Base-by-base conservation (phyloP, 2,113 vertebrate genomes). In the Antigone vipio region DNA sequence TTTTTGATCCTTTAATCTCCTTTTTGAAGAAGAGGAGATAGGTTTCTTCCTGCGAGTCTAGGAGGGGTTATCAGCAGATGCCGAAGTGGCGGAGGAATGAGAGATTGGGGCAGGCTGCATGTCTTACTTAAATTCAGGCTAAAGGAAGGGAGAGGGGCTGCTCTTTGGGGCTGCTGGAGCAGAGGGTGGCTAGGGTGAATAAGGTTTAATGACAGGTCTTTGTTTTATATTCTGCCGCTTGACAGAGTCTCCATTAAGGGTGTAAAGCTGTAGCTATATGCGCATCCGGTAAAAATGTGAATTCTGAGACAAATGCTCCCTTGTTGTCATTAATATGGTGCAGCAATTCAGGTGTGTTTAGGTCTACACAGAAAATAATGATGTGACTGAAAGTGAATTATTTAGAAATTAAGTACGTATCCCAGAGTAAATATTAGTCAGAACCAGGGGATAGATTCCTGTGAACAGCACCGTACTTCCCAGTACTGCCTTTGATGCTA, bases 1-100 rank as follows among this genome's bases (percentile, higher is more conserved):
- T 23, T 89, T 89, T 81, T 78, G 83, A 91, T 93, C 38, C 60
- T 87, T 87, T 89, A 78, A 92, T 95, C 44, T 88, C 26, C 59
- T 74, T 72, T 95, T 42, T 56, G 67, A 92, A 69, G 68, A 47
- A 66, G 55, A 74, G 50, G 30, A 81, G 73, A 63, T 58, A 50
- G 55, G 11, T 80, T 91, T 94, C 55, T 62, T 74, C 64, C 2
- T 38, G 17, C 1, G 24, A 30, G 22, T 38, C 68, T 27, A 14
- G 5, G 55, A 55, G 59, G 26, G 34, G 18, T 47, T 83, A 50
- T 52, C 35, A 38, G 76, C 62, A 76, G 67, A 27, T 14, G 4
- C 22, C 9, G 67, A 40, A 32, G 49, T 56, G 80, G 24, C 53
- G 80, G 27, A 50, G 53, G 53, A 79, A 9, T 0, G 7, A n/a